phyloP scores from a whole-genome alignment of 2,888 invertebrate genomes.

The Gordius sp. region DNA sequence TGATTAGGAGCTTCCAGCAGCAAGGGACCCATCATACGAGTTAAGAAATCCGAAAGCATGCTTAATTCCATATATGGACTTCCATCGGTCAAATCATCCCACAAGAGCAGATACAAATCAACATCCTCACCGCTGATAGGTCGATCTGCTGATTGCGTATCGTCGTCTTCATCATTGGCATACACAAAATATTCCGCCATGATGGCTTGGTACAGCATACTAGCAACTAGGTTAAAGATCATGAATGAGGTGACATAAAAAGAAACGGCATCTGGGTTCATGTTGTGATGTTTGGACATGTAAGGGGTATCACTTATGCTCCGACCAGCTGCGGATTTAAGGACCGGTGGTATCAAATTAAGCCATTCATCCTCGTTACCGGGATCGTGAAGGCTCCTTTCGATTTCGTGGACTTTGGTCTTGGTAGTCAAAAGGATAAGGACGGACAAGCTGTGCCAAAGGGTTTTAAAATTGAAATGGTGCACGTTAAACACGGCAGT shows the following conservation, averaged over 20 bases:
- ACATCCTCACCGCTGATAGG: not conserved
- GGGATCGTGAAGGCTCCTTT: not conserved
- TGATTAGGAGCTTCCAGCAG: not conserved
- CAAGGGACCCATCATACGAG: not conserved
- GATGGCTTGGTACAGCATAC: constrained; percentile 11
- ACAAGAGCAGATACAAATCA: not conserved
- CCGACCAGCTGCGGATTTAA: not conserved
- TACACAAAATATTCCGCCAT: constrained; percentile 9
- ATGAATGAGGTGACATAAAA: not conserved
- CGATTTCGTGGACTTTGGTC: not conserved
- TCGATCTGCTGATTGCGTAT: too few relatives aligned
- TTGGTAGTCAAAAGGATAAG: not conserved
- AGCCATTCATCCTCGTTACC: constrained; percentile 2
- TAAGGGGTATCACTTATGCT: not conserved
- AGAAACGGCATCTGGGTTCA: not conserved
- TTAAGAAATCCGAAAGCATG: not conserved
- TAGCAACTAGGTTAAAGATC: not conserved
- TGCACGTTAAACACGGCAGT: not conserved
- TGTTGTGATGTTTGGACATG: not conserved
- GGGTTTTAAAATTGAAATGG: constrained; percentile 3
- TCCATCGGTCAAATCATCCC: not conserved
- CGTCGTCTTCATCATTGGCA: not conserved
- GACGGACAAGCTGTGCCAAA: not conserved
- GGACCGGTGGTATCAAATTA: not conserved
- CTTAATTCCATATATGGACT: not conserved